Conservation (phyloP, 1,140 invertebrate species). For the Lepidurus arcticus region DNA sequence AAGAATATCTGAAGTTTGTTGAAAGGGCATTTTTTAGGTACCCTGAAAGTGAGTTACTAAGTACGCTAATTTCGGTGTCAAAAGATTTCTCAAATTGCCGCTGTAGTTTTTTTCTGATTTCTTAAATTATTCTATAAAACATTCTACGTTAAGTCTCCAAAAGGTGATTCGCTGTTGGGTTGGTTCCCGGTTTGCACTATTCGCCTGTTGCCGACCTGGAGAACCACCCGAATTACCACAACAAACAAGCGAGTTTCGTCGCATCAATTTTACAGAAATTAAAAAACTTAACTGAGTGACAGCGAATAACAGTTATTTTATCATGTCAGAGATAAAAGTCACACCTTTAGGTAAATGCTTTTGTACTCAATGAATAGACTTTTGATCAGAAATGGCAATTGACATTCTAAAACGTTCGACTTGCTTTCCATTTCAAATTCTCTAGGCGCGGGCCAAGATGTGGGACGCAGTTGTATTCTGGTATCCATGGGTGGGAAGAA, state of each 20-base stretch:
- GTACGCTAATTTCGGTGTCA: too few species aligned
- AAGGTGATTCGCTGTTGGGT: too few species aligned
- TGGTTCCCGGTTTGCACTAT: not conserved
- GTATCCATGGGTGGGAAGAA: constrained; percentile 96
- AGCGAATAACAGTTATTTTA: not conserved
- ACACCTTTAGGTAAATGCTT: constrained; percentile 63
- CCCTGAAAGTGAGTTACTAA: too few species aligned
- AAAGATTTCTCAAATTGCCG: too few species aligned
- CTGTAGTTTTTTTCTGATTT: too few species aligned
- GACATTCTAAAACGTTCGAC: constrained; percentile 28
- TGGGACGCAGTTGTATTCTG: constrained; percentile 95
- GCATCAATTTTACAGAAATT: too few species aligned
- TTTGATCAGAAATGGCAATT: constrained; percentile 29
- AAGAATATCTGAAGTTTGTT: too few species aligned
- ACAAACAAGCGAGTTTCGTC: not conserved
- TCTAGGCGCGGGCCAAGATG: constrained; percentile 85
- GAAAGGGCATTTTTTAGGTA: too few species aligned
- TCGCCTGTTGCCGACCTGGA: not conserved
- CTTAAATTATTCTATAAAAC: too few species aligned
- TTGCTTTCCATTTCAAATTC: constrained; percentile 35
- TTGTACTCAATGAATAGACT: constrained; percentile 22
- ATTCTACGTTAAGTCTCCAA: too few species aligned
- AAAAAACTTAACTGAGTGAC: not conserved
- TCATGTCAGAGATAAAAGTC: constrained; percentile 86
- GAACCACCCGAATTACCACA: not conserved